A percentile compares a stretch with the other conserved stretches of the same genome.
These are phyloP conservation scores for Coryphaenoides rupestris DNA, from an alignment of 2,113 vertebrate genomes.

Conservation along the genomic window DNA sequence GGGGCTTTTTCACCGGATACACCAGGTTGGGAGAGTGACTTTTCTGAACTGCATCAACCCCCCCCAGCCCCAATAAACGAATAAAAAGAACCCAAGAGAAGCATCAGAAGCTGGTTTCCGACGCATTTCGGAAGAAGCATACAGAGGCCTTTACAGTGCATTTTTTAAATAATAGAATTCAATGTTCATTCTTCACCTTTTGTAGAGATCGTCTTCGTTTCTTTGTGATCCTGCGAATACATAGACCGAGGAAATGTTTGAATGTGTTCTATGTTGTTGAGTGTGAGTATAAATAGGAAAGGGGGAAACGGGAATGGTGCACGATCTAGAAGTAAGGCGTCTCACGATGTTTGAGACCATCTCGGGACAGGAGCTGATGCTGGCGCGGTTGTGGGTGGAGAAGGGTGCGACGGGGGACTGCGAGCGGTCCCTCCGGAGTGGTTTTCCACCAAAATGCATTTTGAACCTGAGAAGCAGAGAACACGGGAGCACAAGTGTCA, in stretches of 20 bases:
- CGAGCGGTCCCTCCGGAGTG: constrained; percentile 16
- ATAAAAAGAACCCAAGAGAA: too few relatives aligned
- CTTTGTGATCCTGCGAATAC: constrained; percentile 60
- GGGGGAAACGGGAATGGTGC: background rate
- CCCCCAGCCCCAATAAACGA: too few relatives aligned
- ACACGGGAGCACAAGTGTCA: too few relatives aligned
- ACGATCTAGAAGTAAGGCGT: background rate
- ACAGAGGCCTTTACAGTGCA: background rate
- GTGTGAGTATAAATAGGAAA: background rate
- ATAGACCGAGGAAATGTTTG: background rate
- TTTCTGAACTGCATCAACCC: too few relatives aligned
- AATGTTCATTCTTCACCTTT: constrained; percentile 66
- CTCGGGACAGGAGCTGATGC: constrained; percentile 67
- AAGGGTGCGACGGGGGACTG: background rate
- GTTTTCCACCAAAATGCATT: too few relatives aligned
- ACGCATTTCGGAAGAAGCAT: too few relatives aligned
- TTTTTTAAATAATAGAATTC: background rate
- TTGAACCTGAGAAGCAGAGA: too few relatives aligned
- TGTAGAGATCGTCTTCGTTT: constrained; percentile 52
- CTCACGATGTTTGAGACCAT: constrained; percentile 70
- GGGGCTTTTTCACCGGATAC: too few relatives aligned
- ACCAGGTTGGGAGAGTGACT: too few relatives aligned
- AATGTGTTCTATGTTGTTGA: background rate
- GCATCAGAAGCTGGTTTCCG: too few relatives aligned
- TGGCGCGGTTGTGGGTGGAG: constrained; percentile 40